A percentile compares a stretch with the other conserved stretches of the same genome.
Evolutionary conservation across 1,140 invertebrate genomes (phyloP).

Genomic region (Diorhabda carinulata): DNA sequence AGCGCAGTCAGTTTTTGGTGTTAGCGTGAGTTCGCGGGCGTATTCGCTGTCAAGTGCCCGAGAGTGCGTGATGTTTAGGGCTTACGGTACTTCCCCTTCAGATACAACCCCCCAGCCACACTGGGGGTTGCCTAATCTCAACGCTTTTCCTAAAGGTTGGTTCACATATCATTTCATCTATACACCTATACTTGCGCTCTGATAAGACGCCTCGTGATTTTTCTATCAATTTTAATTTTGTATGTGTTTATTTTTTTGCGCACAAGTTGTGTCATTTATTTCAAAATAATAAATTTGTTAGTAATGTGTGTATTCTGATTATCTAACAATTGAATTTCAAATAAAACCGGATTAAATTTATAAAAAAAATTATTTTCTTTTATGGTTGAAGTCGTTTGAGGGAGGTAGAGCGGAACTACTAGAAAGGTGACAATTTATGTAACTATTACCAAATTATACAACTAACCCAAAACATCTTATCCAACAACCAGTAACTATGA

Average conservation of each 20-base stretch:
- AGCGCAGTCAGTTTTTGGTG: neutral
- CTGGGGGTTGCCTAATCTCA: conserved; percentile 11
- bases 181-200: neutral
- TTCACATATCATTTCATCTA: neutral
- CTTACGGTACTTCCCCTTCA: conserved; percentile 13
- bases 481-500: neutral
- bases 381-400: neutral
- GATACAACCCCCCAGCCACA: conserved; percentile 12
- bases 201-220: conserved; percentile 9
- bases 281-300: neutral
- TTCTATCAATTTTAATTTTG: neutral
- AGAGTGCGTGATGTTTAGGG: conserved; percentile 16
- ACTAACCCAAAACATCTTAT: neutral
- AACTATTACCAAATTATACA: conserved; percentile 10
- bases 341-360: neutral
- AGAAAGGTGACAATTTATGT: conserved; percentile 8
- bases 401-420: neutral
- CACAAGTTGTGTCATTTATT: neutral
- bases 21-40: conserved; percentile 3
- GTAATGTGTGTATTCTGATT: neutral
- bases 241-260: neutral
- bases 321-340: neutral
- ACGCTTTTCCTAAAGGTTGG: conserved; percentile 10
- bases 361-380: neutral
- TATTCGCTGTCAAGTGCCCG: conserved; percentile 3